These are phyloP conservation scores for Strix aluco DNA, from an alignment of 2,113 vertebrate genomes.

Conservation along the genomic window DNA sequence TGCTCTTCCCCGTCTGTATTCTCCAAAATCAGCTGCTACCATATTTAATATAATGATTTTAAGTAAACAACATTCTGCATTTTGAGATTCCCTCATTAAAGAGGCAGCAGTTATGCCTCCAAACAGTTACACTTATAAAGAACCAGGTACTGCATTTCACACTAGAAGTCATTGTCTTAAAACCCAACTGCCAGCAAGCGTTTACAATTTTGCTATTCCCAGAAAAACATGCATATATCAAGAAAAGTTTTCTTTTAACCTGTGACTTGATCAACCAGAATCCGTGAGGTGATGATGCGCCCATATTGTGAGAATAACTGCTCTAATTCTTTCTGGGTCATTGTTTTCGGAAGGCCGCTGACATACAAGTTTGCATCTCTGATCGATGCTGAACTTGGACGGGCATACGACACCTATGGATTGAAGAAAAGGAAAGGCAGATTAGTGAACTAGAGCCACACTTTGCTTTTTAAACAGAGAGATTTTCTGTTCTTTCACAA, in stretches of 20 bases:
- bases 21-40: background rate
- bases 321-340: constrained; percentile 99
- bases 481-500: background rate
- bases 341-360: constrained; percentile 98
- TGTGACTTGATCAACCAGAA: constrained; percentile 99
- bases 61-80: background rate
- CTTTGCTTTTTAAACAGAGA: background rate
- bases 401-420: constrained; percentile 93
- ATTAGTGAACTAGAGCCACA: background rate
- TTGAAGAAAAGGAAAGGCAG: background rate
- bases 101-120: background rate
- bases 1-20: background rate
- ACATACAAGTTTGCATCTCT: constrained; percentile 98
- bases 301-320: constrained; percentile 99
- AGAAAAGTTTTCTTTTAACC: constrained; percentile 75
- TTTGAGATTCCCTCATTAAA: background rate
- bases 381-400: constrained; percentile 98
- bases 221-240: background rate
- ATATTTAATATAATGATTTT: background rate
- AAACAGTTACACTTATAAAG: background rate
- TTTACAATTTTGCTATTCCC: background rate
- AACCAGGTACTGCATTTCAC: background rate
- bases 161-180: rapidly evolving
- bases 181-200: background rate
- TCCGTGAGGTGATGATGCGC: constrained; percentile 99